Percentiles rank a stretch among this genome's conserved stretches.
Conservation (phyloP, 2,888 invertebrate genomes). For the Invenusta paracnida region DNA sequence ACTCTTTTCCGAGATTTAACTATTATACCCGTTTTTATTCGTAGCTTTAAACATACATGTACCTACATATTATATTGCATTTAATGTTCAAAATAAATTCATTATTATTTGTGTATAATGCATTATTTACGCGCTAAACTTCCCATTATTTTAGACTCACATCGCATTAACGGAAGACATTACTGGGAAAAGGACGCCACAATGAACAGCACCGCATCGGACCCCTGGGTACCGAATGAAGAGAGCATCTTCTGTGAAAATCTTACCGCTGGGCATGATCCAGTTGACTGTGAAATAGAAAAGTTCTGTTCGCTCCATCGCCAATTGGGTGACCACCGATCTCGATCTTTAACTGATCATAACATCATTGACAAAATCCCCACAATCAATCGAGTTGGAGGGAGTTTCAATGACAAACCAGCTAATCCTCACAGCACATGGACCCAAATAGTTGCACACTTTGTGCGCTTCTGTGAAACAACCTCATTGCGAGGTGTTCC, state of each 20-base stretch:
- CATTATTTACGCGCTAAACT: no score
- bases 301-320: not conserved
- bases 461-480: conserved; percentile 36
- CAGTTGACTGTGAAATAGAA: not conserved
- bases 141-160: no score
- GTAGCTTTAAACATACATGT: no score
- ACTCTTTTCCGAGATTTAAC: no score
- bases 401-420: not conserved
- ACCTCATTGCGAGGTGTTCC: conserved; percentile 40
- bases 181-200: not conserved
- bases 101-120: no score
- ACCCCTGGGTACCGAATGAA: not conserved
- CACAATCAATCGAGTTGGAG: no score
- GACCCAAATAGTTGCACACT: not conserved
- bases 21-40: no score
- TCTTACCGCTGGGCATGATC: not conserved
- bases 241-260: not conserved
- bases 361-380: not conserved
- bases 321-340: no score
- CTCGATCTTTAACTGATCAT: not conserved
- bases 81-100: no score
- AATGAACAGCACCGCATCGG: not conserved
- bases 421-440: not conserved
- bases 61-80: no score
- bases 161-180: not conserved